Evolutionary conservation across 2,888 invertebrate genomes (phyloP).

Genomic region (Cremastinae sp.): DNA sequence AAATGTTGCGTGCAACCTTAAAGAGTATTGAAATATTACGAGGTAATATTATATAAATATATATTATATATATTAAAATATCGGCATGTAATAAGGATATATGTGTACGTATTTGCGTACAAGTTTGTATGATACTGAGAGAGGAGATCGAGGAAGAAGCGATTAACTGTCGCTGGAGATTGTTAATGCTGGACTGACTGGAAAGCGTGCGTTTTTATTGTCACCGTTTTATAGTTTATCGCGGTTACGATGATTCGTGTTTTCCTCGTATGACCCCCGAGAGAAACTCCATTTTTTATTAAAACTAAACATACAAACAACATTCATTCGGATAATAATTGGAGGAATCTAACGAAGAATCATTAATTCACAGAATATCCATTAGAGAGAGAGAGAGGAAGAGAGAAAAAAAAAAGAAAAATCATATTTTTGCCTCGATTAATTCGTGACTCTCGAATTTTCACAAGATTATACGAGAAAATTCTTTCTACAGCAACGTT

Average conservation of each 20-base stretch:
- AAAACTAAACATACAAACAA: too few relatives aligned
- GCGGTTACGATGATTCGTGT: conserved; percentile 29
- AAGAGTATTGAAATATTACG: conserved; percentile 77
- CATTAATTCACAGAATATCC: background rate
- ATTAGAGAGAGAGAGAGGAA: background rate
- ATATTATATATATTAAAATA: conserved; percentile 59
- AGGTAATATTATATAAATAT: conserved; percentile 69
- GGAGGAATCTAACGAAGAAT: background rate
- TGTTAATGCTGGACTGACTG: conserved; percentile 39
- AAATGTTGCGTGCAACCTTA: conserved; percentile 75
- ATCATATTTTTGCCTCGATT: conserved; percentile 1
- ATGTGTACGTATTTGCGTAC: conserved; percentile 52
- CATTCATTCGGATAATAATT: background rate
- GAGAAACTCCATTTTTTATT: too few relatives aligned
- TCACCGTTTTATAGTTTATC: conserved; percentile 20
- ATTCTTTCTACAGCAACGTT: background rate
- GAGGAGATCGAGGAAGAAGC: conserved; percentile 13
- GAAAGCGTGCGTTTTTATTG: conserved; percentile 32
- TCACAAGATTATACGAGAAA: background rate
- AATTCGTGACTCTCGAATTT: conserved; percentile 16
- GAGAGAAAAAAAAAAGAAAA: background rate
- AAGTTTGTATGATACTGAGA: conserved; percentile 53
- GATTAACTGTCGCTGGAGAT: conserved; percentile 40
- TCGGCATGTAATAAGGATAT: conserved; percentile 62
- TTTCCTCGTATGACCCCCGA: background rate